Conservation (phyloP, 2,797 vertebrate genomes). For the Crocodylus rhombifer region DNA sequence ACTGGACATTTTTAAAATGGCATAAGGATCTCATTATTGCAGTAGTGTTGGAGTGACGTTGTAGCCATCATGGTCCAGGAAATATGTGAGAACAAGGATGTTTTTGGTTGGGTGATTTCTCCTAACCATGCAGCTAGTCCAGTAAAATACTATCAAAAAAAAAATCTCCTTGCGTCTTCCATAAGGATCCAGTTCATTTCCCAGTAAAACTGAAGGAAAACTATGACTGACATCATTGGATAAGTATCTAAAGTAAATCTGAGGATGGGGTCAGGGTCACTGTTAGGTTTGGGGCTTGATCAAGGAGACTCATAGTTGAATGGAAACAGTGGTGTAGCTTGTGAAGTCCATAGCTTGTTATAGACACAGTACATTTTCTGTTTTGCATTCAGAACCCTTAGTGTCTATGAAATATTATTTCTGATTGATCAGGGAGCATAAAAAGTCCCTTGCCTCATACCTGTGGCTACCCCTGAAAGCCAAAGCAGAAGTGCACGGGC, state of each 20-base stretch:
- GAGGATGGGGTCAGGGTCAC: not conserved
- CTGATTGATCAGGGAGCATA: conserved; percentile 51
- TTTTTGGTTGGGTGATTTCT: no score
- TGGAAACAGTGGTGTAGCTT: not conserved
- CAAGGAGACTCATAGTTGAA: not conserved
- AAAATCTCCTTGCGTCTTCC: no score
- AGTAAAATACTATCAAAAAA: no score
- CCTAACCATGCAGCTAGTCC: no score
- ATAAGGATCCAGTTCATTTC: conserved; percentile 18
- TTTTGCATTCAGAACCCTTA: no score
- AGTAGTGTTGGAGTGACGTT: no score
- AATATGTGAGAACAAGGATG: no score
- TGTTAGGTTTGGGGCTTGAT: not conserved
- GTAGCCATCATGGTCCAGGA: no score
- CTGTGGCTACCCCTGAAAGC: conserved; percentile 59
- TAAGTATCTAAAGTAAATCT: no score
- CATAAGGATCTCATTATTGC: no score
- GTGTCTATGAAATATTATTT: conserved; percentile 48
- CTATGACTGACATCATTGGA: not conserved
- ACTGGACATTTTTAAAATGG: no score
- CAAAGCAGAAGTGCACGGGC: conserved; percentile 42
- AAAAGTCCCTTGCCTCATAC: conserved; percentile 26
- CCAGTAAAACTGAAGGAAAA: not conserved
- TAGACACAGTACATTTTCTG: no score
- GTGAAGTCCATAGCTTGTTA: not conserved